Percentiles rank a stretch among this genome's conserved stretches.
Conservation (phyloP, 2,113 vertebrate species). For the Xenopus tropicalis region UCB_Xtro_10.0 CM004443.2:34016501-34017000, state of each 20-base stretch:
- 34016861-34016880: constrained; percentile 3
- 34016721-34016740: background rate
- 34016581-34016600: background rate
- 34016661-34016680: too few species aligned
- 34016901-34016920: background rate
- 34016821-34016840: constrained; percentile 13
- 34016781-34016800: background rate
- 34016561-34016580: background rate
- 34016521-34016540: background rate
- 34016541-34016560: background rate
- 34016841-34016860: constrained; percentile 30
- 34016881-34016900: background rate
- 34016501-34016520: constrained; percentile 21
- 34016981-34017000: too few species aligned
- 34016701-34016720: constrained; percentile 1
- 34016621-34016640: constrained; percentile 2
- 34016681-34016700: constrained; percentile 4
- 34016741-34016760: background rate
- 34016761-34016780: constrained; percentile 7
- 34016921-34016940: background rate
- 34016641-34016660: constrained; percentile 11
- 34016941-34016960: background rate
- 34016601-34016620: background rate
- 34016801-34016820: constrained; percentile 18
- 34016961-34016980: too few species aligned